Evolutionary conservation across 2,888 invertebrate species (phyloP).

Genomic region (Opisthograptis luteolata): DNA sequence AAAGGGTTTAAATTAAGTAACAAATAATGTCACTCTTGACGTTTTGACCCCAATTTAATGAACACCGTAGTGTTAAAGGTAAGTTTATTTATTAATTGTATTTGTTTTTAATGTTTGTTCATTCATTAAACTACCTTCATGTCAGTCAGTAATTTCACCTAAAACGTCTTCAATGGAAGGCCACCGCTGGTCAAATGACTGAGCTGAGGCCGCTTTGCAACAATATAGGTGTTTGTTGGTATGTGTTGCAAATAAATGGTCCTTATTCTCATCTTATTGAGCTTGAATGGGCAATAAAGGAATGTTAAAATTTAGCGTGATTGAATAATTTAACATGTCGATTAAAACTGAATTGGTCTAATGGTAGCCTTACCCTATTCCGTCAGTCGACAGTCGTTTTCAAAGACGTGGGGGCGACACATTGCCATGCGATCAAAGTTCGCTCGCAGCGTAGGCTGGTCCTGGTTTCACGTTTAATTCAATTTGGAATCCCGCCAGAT

Average conservation of each 20-base stretch:
- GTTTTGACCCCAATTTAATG: background rate
- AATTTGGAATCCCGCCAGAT: constrained; percentile 79
- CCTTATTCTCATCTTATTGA: too few relatives aligned
- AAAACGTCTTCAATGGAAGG: too few relatives aligned
- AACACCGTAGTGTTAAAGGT: background rate
- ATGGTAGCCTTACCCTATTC: constrained; percentile 22
- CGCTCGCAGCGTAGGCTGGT: constrained; percentile 57
- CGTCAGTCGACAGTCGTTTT: constrained; percentile 32
- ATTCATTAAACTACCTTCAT: too few relatives aligned
- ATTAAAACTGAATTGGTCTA: background rate
- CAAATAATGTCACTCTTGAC: too few relatives aligned
- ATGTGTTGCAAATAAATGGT: too few relatives aligned
- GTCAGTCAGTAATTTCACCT: too few relatives aligned
- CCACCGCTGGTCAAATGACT: too few relatives aligned
- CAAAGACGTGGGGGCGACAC: constrained; percentile 51
- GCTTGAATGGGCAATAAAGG: background rate
- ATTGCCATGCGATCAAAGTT: constrained; percentile 67
- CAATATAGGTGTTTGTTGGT: too few relatives aligned
- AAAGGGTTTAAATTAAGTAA: background rate
- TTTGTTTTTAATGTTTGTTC: too few relatives aligned
- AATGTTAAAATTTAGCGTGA: background rate
- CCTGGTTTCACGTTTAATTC: constrained; percentile 74
- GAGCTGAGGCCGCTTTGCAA: too few relatives aligned
- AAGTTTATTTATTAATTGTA: too few relatives aligned
- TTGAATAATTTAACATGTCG: background rate